Base-by-base conservation (phyloP, 2,797 vertebrate species). In the Graptemys geographica region DNA sequence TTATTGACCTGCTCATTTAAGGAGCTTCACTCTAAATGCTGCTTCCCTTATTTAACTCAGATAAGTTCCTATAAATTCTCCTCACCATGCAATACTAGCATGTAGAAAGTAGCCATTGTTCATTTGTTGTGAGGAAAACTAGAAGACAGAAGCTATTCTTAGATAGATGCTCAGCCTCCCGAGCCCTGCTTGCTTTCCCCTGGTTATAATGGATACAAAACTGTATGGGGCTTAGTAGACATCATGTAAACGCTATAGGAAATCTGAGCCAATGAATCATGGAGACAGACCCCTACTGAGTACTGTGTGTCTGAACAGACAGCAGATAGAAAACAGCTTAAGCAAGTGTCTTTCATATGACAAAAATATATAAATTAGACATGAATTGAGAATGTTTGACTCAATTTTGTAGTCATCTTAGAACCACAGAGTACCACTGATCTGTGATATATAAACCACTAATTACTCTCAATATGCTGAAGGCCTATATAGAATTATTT, bases 1-100 rank as follows among this genome's bases (percentile, higher is more conserved):
- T 98, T 98, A 98, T 98, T 98, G 98, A 98, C 98, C 97, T 97
- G 96, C 97, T 98, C 97, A 95, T 98, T 98, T 98, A 98, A 98
- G 97, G 95, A 97, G 97, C 97, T 97, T 98, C 96, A 76, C 96
- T 98, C 97, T 97, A 97, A 98, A 97, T 96, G 96, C 79, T 94
- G 94, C 93, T 98, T 98, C 90, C 96, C 97, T 98, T 98, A 98
- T 98, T 98, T 98, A 98, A 98, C 97, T 97, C 94, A 96, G 97
- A 96, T 93, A 94, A 97, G 97, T 95, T 96, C 87, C 95, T 97
- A 56, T 98, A 96, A 98, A 98, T 98, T 97, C 97, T 96, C 93
- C 91, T 97, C 96, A 47, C 95, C 88, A 23, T 89, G 96, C 83
- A 91, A 94, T 96, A 97, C 93, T 94, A 94, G 96, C 93, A 84